Evolutionary conservation across 2,113 vertebrate species (phyloP).

Genomic region (Platycercus adscitus): DNA sequence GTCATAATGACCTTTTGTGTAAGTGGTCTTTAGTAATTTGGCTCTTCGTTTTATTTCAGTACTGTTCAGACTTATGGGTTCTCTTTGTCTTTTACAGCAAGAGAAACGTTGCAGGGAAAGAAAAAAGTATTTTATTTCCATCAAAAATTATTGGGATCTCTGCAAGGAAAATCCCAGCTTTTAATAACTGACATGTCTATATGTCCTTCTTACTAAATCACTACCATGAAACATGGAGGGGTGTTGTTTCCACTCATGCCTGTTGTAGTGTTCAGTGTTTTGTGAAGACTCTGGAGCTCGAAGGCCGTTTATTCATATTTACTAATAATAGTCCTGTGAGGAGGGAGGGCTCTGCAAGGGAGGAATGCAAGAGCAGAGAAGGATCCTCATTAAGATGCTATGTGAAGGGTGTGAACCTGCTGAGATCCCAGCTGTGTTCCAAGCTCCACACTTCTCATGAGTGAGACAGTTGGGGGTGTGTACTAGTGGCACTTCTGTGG

Average conservation of each 20-base stretch:
- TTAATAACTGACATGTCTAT: neutral
- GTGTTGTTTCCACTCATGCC: neutral
- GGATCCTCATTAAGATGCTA: neutral
- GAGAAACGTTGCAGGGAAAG: neutral
- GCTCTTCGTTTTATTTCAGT: neutral
- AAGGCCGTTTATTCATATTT: slow-evolving; percentile 20
- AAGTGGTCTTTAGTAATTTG: neutral
- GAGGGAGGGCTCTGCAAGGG: neutral
- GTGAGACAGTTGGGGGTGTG: neutral
- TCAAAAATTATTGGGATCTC: neutral
- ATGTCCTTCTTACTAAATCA: neutral
- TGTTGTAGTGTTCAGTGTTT: neutral
- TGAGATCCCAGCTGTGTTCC: slow-evolving; percentile 6
- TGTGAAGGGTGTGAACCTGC: neutral
- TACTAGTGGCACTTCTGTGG: neutral
- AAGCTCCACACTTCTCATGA: neutral
- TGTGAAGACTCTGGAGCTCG: neutral
- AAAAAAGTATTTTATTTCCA: neutral
- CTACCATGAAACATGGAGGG: neutral
- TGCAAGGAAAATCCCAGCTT: neutral
- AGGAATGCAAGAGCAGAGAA: neutral
- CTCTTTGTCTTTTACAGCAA: neutral
- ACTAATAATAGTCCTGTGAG: slow-evolving; percentile 16
- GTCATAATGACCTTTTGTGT: neutral
- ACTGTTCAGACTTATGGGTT: neutral